Conservation (phyloP, 2,113 vertebrate genomes). For the Colius striatus region DNA sequence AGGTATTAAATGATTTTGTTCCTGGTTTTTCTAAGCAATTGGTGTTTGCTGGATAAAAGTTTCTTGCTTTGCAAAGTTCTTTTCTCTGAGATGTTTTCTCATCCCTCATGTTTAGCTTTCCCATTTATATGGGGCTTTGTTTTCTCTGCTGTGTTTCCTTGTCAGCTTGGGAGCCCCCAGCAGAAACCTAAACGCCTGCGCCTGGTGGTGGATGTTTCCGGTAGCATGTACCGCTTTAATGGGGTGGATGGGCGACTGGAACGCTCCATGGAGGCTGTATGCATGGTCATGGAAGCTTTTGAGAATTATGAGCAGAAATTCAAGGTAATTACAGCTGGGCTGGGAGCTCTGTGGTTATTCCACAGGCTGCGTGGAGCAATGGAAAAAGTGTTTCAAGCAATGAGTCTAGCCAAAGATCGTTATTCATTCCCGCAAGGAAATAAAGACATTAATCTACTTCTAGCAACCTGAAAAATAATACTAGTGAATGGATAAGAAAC, state of each 20-base stretch:
- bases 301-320: conserved; percentile 95
- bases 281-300: conserved; percentile 98
- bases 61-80: not conserved
- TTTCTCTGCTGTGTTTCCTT: not conserved
- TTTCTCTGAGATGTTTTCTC: not conserved
- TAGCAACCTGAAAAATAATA: conserved; percentile 29
- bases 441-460: conserved; percentile 10
- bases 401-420: conserved; percentile 24
- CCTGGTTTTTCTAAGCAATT: not conserved
- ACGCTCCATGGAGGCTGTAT: conserved; percentile 95
- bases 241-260: conserved; percentile 92
- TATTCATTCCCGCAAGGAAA: conserved; percentile 14
- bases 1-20: not conserved
- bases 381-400: not conserved
- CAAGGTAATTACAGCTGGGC: conserved; percentile 82
- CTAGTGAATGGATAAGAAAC: not conserved
- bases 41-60: not conserved
- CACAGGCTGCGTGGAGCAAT: not conserved
- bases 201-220: conserved; percentile 90
- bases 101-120: not conserved
- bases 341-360: not conserved
- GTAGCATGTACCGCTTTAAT: conserved; percentile 98
- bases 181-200: conserved; percentile 93
- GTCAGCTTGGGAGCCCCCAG: conserved; percentile 88
- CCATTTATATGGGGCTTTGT: rapidly evolving